Evolutionary conservation across 2,888 invertebrate species (phyloP), one percentile per base, ranked within the genome.

Genomic region (Cephus pygmeus): DNA sequence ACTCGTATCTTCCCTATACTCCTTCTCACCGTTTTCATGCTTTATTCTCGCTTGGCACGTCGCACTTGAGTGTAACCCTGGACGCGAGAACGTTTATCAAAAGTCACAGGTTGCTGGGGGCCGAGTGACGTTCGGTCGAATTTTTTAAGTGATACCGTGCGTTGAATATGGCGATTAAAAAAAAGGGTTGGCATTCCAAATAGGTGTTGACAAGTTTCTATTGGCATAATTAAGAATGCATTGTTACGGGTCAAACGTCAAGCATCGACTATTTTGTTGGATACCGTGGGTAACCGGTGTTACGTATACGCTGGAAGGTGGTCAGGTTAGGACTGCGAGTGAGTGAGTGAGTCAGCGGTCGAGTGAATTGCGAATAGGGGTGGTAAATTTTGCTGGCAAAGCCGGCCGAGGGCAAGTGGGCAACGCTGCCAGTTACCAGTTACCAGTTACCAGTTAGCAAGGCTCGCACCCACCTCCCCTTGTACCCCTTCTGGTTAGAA

Each of bases 1-100:
- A 81, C 83, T 77, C 81, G 77, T 82, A 82, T 80, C 79, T 77
- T 73, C 23, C 33, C 73, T 79, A 77, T 77, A 76, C 79, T 76
- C 81, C 75, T 79, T 83, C 79, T 79, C 84, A 76, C 56, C 56
- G 2, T 23, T 56, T 56, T 71, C 12, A 71, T 34, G 71, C 31
- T 31, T 71, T 23, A 15, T 71, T 71, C 71, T 11, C 71, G 12
- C 31, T 56, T 23, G 2, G 23, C 6, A 40, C 6, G 1, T 15
- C 15, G 40, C 15, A 56, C 56, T 56, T 56, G 9, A 56, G 56
- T 56, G 23, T 56, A 9, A 56, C 6, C 56, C 23, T 56, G 23
- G 56, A 9, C 23, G 56, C 2, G 56, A 56, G 23, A 56, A 56
- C 9, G 23, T 23, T 56, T 56, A 9, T 56, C 56, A 23, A 56